These are phyloP conservation scores for Atopsyche davidsoni DNA, from an alignment of 1,140 invertebrate species.

Conservation along the genomic window DNA sequence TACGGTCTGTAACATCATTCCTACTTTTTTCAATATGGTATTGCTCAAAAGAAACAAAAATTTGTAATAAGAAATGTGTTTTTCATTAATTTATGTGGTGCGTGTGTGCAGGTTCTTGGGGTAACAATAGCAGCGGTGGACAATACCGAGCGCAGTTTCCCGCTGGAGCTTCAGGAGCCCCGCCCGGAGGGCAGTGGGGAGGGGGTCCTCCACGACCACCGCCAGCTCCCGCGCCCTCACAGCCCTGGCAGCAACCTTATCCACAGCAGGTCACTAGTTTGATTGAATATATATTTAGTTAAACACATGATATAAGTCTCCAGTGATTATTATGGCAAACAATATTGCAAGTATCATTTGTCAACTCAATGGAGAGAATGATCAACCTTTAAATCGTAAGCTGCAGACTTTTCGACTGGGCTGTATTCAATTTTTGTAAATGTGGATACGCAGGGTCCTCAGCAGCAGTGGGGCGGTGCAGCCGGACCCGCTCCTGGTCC, in stretches of 20 bases:
- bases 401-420: too few species aligned
- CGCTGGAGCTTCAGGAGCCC: slow-evolving; percentile 1
- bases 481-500: slow-evolving; percentile 14
- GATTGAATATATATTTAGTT: not conserved
- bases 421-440: too few species aligned
- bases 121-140: slow-evolving; percentile 23
- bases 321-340: too few species aligned
- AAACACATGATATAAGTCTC: too few species aligned
- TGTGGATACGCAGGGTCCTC: slow-evolving; percentile 12
- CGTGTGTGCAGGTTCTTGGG: slow-evolving; percentile 20
- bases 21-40: not conserved
- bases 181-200: slow-evolving; percentile 18
- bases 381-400: too few species aligned
- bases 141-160: slow-evolving; percentile 27
- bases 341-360: too few species aligned
- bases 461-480: slow-evolving; percentile 16
- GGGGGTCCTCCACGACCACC: slow-evolving; percentile 31
- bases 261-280: slow-evolving; percentile 22
- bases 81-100: not conserved
- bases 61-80: too few species aligned
- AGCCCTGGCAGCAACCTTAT: slow-evolving; percentile 35
- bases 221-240: slow-evolving; percentile 36
- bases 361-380: too few species aligned
- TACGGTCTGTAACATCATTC: slow-evolving; percentile 15
- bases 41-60: too few species aligned